These are phyloP conservation scores for Vanessa tameamea DNA, from an alignment of 1,140 invertebrate species.

Conservation along the genomic window DNA sequence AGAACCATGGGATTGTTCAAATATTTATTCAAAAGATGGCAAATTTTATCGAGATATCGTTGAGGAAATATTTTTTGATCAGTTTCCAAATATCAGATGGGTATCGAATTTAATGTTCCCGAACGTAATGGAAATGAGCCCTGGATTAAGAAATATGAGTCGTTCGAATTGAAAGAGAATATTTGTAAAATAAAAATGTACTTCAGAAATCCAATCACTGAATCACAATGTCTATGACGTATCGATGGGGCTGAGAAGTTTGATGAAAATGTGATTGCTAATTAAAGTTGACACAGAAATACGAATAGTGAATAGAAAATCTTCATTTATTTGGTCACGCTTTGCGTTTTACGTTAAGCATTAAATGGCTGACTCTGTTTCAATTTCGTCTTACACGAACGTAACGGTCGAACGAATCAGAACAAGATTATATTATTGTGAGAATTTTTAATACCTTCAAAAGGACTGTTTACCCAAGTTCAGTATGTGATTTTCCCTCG, in stretches of 20 bases:
- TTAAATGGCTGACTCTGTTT: constrained; percentile 80
- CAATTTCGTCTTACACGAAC: constrained; percentile 78
- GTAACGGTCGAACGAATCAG: constrained; percentile 74
- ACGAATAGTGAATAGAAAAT: constrained; percentile 72
- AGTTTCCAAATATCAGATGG: constrained; percentile 40
- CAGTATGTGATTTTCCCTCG: constrained; percentile 69
- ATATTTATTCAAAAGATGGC: constrained; percentile 15
- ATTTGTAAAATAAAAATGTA: constrained; percentile 54
- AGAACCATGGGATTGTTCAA: constrained; percentile 12
- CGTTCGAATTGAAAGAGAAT: constrained; percentile 55
- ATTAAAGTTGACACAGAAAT: constrained; percentile 80
- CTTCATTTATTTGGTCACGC: constrained; percentile 77
- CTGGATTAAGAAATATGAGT: constrained; percentile 56
- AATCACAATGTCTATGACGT: constrained; percentile 64
- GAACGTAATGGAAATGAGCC: constrained; percentile 43
- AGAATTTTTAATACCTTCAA: constrained; percentile 68
- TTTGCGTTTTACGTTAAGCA: constrained; percentile 73
- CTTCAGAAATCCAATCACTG: constrained; percentile 68
- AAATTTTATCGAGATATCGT: constrained; percentile 26
- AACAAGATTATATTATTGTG: constrained; percentile 78
- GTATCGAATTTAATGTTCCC: constrained; percentile 42
- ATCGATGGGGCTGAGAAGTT: constrained; percentile 55
- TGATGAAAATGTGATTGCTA: constrained; percentile 77
- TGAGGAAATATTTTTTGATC: constrained; percentile 44
- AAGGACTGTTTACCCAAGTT: constrained; percentile 54